Evolutionary conservation across 2,888 invertebrate species (phyloP), one percentile per base, ranked within the genome.

Genomic region (Chironomus tentans): DNA sequence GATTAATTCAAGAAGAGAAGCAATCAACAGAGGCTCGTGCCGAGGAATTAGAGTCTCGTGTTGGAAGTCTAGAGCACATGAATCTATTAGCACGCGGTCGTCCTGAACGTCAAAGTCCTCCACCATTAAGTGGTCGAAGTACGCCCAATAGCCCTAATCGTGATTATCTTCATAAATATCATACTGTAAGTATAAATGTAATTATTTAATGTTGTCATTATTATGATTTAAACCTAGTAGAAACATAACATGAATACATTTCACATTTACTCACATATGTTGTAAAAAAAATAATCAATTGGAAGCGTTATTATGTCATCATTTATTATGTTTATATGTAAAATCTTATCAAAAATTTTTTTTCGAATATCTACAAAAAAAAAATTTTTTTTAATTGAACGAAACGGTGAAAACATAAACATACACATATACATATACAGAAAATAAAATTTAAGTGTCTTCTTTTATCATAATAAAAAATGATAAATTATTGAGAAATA

Each of bases 11-110:
- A 87, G 97, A 97, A 85, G 98, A 98, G 85, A 98, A 98, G 83
- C 95, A 96, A 85, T 95, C 90, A 83, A 96, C 99, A 0, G 98
- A 99, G 85, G 95, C 97, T 4, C 85, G 98, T 68, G 98, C 98
- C 0, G 98, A 98, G 85, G 98, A 98, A 83, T 86, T 99, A 78
- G 99, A 98, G 85, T 97, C 95, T 78, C 89, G 97, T 81, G 89
- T 98, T 79, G 97, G 95, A 80, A 96, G 95, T 85, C 90, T 97
- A 85, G 97, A 97, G 84, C 95, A 95, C 83, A 94, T 96, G 89
- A 94, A 95, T 87, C 87, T 94, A 79, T 83, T 94, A 81, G 87
- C 89, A 78, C 88, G 88, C 82, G 94, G 87, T 78, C 89, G 90
- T 78, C 90, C 91, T 80, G 89, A 89, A 80, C 82, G 87, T 62